Evolutionary conservation across 2,113 vertebrate species (phyloP).

Genomic region (Erpornis zantholeuca): DNA sequence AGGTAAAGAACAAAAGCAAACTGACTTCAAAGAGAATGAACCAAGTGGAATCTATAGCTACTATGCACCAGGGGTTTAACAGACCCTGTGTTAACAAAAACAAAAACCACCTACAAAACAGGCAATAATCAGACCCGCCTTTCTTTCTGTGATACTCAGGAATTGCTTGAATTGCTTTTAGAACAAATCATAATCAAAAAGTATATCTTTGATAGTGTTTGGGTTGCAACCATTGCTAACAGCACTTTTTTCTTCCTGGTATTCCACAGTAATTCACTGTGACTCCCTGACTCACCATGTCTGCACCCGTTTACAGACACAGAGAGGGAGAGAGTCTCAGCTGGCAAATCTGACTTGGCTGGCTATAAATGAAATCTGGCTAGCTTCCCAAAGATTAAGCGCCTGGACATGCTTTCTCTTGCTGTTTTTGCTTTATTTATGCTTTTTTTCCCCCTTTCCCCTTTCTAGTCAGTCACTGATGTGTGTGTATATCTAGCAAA

Average conservation of each 20-base stretch:
- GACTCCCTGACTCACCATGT: slow-evolving; percentile 73
- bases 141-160: slow-evolving; percentile 62
- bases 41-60: slow-evolving; percentile 59
- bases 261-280: slow-evolving; percentile 69
- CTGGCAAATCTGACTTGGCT: slow-evolving; percentile 59
- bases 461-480: slow-evolving; percentile 73
- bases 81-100: slow-evolving; percentile 37
- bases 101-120: slow-evolving; percentile 56
- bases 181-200: slow-evolving; percentile 74
- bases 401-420: slow-evolving; percentile 38
- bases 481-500: slow-evolving; percentile 61
- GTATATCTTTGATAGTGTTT: slow-evolving; percentile 77
- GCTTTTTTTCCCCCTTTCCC: background rate
- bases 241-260: slow-evolving; percentile 76
- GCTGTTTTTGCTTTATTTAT: background rate
- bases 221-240: slow-evolving; percentile 57
- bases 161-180: slow-evolving; percentile 66
- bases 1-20: slow-evolving; percentile 88
- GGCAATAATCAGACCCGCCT: slow-evolving; percentile 55
- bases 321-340: slow-evolving; percentile 58
- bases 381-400: slow-evolving; percentile 73
- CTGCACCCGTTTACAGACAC: slow-evolving; percentile 62
- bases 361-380: slow-evolving; percentile 73
- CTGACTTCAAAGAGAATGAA: slow-evolving; percentile 80
- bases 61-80: slow-evolving; percentile 71